Percentiles rank a stretch among this genome's conserved stretches.
phyloP scores from a whole-genome alignment of 2,113 vertebrate species.

The Clarias gariepinus region DNA sequence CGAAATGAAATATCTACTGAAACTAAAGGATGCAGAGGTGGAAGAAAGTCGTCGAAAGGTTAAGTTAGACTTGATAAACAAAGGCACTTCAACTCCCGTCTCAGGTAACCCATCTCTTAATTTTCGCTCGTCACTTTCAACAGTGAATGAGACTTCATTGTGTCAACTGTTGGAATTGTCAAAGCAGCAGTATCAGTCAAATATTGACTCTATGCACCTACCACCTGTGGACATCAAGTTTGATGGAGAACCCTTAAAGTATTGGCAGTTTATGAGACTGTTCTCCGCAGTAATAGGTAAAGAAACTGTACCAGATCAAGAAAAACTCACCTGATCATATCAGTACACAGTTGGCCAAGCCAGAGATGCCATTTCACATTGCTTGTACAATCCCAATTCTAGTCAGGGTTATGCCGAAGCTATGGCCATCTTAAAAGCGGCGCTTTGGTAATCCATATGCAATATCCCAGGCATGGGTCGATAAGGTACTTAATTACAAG shows the following conservation, averaged over 20 bases:
- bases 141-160: slow-evolving; percentile 4
- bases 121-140: background rate
- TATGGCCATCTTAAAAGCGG: too few relatives aligned
- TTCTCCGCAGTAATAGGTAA: slow-evolving; percentile 2
- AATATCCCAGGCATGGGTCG: background rate
- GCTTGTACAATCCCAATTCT: slow-evolving; percentile 7
- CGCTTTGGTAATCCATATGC: too few relatives aligned
- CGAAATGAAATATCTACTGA: background rate
- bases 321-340: slow-evolving; percentile 3
- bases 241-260: slow-evolving; percentile 27
- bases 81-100: background rate
- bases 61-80: too few relatives aligned
- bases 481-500: slow-evolving; percentile 15
- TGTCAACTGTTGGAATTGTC: slow-evolving; percentile 15
- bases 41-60: too few relatives aligned
- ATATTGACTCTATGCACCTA: slow-evolving; percentile 9
- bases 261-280: slow-evolving; percentile 31
- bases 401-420: too few relatives aligned
- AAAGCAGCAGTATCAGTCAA: slow-evolving; percentile 26
- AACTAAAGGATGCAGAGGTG: too few relatives aligned
- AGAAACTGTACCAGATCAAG: slow-evolving; percentile 23
- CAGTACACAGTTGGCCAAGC: slow-evolving; percentile 8
- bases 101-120: background rate
- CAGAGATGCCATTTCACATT: slow-evolving; percentile 24
- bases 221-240: slow-evolving; percentile 26